A percentile compares a stretch with the other conserved stretches of the same genome.
Conservation (phyloP, 2,888 invertebrate species). For the Hydroisotoma schaefferi region DNA sequence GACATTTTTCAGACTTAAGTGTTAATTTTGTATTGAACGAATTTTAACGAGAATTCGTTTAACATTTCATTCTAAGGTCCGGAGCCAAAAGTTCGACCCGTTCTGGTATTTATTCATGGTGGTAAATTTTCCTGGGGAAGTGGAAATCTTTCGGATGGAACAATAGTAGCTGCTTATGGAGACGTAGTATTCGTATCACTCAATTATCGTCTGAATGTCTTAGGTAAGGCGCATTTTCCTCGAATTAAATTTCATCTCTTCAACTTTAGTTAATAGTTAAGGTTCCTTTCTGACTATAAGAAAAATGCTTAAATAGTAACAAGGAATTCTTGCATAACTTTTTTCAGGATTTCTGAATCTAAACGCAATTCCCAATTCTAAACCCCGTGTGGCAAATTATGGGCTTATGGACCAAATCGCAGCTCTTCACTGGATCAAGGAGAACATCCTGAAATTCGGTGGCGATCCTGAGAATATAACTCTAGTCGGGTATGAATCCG, state of each 20-base stretch:
- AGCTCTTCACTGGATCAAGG: slow-evolving; percentile 94
- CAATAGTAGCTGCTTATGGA: slow-evolving; percentile 73
- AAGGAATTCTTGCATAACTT: not conserved
- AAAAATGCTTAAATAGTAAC: not conserved
- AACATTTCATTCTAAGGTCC: slow-evolving; percentile 32
- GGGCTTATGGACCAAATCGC: slow-evolving; percentile 97
- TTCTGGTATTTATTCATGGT: slow-evolving; percentile 78
- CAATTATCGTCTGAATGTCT: slow-evolving; percentile 73
- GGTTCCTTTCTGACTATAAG: not conserved
- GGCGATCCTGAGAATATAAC: slow-evolving; percentile 92
- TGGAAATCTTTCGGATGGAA: slow-evolving; percentile 81
- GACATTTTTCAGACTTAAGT: not conserved
- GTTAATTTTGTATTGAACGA: not conserved
- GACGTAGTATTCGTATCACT: slow-evolving; percentile 75
- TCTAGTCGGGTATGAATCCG: slow-evolving; percentile 91
- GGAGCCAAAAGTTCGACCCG: slow-evolving; percentile 56
- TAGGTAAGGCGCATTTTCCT: slow-evolving; percentile 55
- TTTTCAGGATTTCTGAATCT: slow-evolving; percentile 82
- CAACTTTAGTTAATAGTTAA: not conserved
- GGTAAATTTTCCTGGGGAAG: slow-evolving; percentile 66
- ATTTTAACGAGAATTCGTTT: not conserved
- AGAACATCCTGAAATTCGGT: slow-evolving; percentile 90
- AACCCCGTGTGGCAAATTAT: slow-evolving; percentile 91
- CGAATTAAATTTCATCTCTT: not conserved
- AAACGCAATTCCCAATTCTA: slow-evolving; percentile 76